phyloP scores from a whole-genome alignment of 2,888 invertebrate genomes.

The Drepana falcataria region DNA sequence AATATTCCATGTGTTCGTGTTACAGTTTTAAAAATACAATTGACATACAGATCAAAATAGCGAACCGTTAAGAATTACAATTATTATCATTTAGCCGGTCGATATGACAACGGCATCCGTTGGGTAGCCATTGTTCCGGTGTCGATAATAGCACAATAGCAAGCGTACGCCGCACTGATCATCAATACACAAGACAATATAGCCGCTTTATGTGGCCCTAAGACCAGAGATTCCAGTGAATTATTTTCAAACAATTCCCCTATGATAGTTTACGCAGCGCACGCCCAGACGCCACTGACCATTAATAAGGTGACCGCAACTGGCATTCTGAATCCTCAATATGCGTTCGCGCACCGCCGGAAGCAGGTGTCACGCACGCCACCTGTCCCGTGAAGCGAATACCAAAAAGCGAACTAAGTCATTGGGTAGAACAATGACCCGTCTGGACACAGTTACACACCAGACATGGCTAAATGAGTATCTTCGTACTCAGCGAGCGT shows the following conservation, averaged over 20 bases:
- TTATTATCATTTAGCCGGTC: constrained; percentile 24
- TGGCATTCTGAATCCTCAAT: constrained; percentile 32
- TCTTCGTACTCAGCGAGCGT: constrained; percentile 14
- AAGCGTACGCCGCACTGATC: constrained; percentile 10
- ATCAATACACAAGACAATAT: constrained; percentile 1
- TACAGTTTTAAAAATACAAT: not conserved
- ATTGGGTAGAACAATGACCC: constrained; percentile 51
- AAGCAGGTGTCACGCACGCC: constrained; percentile 61
- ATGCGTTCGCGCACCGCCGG: constrained; percentile 46
- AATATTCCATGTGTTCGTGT: not conserved
- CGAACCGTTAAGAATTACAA: not conserved
- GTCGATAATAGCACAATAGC: constrained; percentile 24
- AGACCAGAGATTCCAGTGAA: not conserved
- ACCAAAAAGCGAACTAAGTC: constrained; percentile 36
- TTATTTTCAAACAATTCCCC: not conserved
- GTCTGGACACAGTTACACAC: constrained; percentile 23
- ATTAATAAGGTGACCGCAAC: constrained; percentile 21
- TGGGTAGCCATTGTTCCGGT: constrained; percentile 25
- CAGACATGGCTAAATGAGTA: constrained; percentile 24
- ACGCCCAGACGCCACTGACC: constrained; percentile 26
- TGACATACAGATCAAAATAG: not conserved
- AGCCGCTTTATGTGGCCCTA: not conserved
- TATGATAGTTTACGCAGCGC: constrained; percentile 15
- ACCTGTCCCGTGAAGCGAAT: constrained; percentile 58
- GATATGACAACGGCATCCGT: constrained; percentile 26